Evolutionary conservation across 1,140 invertebrate genomes (phyloP).

Genomic region (Drosophila orena): DNA sequence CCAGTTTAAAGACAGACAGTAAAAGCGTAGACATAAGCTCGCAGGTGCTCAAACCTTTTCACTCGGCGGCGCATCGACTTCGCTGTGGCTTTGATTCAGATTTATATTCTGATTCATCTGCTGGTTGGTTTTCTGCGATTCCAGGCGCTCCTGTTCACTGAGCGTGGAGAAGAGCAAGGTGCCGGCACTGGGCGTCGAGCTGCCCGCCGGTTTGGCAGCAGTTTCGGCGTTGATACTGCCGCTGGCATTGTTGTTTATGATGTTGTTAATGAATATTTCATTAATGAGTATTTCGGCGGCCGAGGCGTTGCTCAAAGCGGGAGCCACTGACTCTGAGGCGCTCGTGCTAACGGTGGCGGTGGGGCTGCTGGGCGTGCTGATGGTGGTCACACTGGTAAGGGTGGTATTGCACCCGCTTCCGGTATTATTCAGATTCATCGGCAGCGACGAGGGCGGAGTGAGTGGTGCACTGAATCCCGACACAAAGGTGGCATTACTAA

Average conservation of each 20-base stretch:
- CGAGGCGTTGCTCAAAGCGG: slow-evolving; percentile 70
- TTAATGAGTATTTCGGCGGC: slow-evolving; percentile 84
- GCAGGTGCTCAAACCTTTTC: slow-evolving; percentile 69
- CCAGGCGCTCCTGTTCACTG: slow-evolving; percentile 86
- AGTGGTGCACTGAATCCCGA: slow-evolving; percentile 64
- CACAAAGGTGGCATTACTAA: slow-evolving; percentile 72
- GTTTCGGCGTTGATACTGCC: slow-evolving; percentile 46
- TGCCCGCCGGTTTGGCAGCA: slow-evolving; percentile 54
- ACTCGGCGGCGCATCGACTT: slow-evolving; percentile 65
- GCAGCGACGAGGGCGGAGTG: slow-evolving; percentile 66
- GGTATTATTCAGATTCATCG: slow-evolving; percentile 56
- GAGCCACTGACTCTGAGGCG: slow-evolving; percentile 28
- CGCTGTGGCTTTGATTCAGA: slow-evolving; percentile 45
- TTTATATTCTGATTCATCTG: slow-evolving; percentile 57
- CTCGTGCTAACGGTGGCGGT: slow-evolving; percentile 36
- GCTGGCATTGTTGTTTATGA: slow-evolving; percentile 78
- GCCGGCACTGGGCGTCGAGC: slow-evolving; percentile 85
- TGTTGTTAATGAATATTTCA: slow-evolving; percentile 84
- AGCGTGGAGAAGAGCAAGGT: slow-evolving; percentile 86
- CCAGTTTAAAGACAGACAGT: slow-evolving; percentile 55
- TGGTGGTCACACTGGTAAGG: slow-evolving; percentile 65
- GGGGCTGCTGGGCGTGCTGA: slow-evolving; percentile 57
- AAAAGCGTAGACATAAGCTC: slow-evolving; percentile 48
- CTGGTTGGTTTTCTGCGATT: slow-evolving; percentile 79
- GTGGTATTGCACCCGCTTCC: slow-evolving; percentile 26